phyloP scores from a whole-genome alignment of 2,113 vertebrate genomes.

The Phylloscopus trochilus region DNA sequence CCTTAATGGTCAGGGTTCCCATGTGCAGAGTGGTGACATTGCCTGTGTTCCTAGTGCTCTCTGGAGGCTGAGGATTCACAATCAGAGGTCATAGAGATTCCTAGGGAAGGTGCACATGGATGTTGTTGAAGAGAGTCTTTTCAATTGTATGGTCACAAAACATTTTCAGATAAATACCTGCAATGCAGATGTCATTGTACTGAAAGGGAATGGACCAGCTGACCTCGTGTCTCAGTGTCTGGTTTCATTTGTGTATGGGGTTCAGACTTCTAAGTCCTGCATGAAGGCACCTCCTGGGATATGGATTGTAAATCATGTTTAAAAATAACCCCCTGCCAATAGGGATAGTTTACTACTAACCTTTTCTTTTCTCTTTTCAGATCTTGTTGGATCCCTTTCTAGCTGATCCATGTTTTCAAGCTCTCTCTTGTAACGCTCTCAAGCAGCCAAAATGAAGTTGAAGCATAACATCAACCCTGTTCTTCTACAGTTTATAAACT shows the following conservation, averaged over 20 bases:
- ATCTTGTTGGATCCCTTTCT: constrained; percentile 29
- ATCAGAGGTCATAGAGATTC: not conserved
- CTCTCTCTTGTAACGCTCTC: constrained; percentile 36
- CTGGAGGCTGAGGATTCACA: not conserved
- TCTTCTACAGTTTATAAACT: constrained; percentile 84
- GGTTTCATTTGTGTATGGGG: not conserved
- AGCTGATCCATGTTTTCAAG: constrained; percentile 2
- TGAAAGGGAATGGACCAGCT: not conserved
- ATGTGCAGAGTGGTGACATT: not conserved
- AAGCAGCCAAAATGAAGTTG: constrained; percentile 82
- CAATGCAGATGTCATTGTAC: rapidly evolving
- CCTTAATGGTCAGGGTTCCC: rapidly evolving
- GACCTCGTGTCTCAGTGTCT: rapidly evolving
- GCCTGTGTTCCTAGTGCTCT: not conserved
- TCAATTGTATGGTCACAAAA: not conserved
- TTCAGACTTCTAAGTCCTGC: not conserved
- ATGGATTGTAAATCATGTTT: not conserved
- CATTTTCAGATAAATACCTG: not conserved
- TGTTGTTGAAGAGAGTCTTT: not conserved
- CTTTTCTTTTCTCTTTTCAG: constrained; percentile 50
- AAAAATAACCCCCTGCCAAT: not conserved
- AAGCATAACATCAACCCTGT: constrained; percentile 88
- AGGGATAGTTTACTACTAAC: not conserved
- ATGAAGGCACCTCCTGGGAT: not conserved
- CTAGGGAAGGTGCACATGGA: not conserved